Evolutionary conservation across 92 coral and sea anemone species (phyloP), one percentile per base, ranked within the genome.

Genomic region (Zoanthus solanderi): DNA sequence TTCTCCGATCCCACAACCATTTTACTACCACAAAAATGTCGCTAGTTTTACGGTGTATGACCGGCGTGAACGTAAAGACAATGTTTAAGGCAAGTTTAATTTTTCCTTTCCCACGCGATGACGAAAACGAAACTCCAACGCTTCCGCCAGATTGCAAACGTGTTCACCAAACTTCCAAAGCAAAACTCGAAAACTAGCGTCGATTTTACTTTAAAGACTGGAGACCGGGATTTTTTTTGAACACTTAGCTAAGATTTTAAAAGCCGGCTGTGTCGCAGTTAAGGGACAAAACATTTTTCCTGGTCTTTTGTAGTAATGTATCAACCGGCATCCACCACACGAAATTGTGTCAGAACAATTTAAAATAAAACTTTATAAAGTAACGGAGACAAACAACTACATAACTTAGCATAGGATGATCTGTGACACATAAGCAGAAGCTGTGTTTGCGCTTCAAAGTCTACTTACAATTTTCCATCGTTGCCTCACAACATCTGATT

Each of bases 381-480:
- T 13, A 30, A 52, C 10, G 13, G 68, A 12, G 14, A 48, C 29
- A 0, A 65, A 81, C 11, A 17, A 29, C 46, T 29, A 14, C 17
- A 53, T 71, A 60, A 45, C 10, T 37, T 58, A 87, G 32, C 23
- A 71, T 16, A 78, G 75, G 56, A 46, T 67, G 46, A 5, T 37
- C 82, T 23, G 31, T 17, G 66, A 75, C 89, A 32, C 37, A 46
- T 47, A 45, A 87, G 76, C 79, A 50, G 53, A 50, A 75, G 48
- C 77, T 60, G 58, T 18, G 89, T 83, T 44, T 14, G 31, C 14
- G 60, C 42, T 50, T 79, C 34, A 76, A 96, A 50, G 57, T 63
- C 10, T 71, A 96, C 99, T 96, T 88, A 96, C 99, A 88, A 97
- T 94, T 92, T 97, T 97, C 99, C 99, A 97, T 94, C 99, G 92